Evolutionary conservation across 2,888 invertebrate genomes (phyloP), one percentile per base, ranked within the genome.

Genomic region (Trissoscelio sp.): DNA sequence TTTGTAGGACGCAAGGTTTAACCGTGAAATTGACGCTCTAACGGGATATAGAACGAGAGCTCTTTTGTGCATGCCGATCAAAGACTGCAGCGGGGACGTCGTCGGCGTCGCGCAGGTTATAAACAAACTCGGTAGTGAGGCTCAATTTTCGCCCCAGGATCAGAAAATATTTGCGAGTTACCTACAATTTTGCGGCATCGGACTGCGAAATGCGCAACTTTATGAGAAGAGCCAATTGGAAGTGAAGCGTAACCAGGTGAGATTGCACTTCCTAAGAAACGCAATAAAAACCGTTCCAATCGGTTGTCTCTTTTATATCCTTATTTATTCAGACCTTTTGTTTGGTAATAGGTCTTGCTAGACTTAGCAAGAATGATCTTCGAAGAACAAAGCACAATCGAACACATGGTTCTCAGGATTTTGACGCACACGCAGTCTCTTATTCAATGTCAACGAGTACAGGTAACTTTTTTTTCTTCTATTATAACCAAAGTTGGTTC

Each of bases 31-130:
- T 88, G 98, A 98, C 92, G 95, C 95, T 85, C 94, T 96, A 92
- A 98, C 98, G 18, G 98, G 98, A 53, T 98, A 98, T 92, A 95
- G 96, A 91, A 98, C 98, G 67, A 95, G 96, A 92, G 97, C 97
- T 69, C 94, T 98, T 85, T 94, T 98, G 80, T 98, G 98, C 92
- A 97, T 98, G 97, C 98, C 98, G 67, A 98, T 98, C 91, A 96
- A 97, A 92, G 98, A 98, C 92, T 96, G 96, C 90, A 96, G 96
- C 88, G 98, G 97, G 37, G 97, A 98, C 92, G 97, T 99, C 86
- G 96, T 99, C 86, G 99, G 99, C 18, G 98, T 99, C 73, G 99
- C 98, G 67, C 98, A 99, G 94, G 97, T 97, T 88, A 97, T 97
- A 92, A 97, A 97, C 93, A 97, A 97, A 93, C 87, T 90, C 24